phyloP scores from a whole-genome alignment of 2,797 vertebrate genomes.

The Perodicticus potto region DNA sequence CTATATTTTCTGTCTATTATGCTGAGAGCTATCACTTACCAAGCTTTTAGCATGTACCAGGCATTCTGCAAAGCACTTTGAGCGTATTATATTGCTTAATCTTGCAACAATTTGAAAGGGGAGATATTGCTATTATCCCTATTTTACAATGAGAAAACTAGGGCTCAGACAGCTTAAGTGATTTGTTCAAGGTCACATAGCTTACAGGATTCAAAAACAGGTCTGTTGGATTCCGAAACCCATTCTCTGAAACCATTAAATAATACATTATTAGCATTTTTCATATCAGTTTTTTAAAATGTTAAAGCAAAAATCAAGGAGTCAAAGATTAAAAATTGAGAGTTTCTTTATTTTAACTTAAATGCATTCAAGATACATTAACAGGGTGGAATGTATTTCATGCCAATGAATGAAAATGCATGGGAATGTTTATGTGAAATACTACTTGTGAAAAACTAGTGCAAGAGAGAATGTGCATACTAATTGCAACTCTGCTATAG shows the following conservation, averaged over 20 bases:
- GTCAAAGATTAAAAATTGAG: neutral
- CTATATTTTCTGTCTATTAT: slow-evolving; percentile 2
- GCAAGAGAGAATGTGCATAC: neutral
- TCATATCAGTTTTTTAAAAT: neutral
- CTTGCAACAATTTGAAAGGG: slow-evolving; percentile 17
- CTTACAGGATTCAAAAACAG: slow-evolving; percentile 32
- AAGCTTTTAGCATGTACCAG: slow-evolving; percentile 47
- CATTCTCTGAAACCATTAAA: neutral
- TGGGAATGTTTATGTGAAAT: neutral
- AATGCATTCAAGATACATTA: slow-evolving; percentile 19
- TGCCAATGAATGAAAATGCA: neutral
- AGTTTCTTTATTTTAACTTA: slow-evolving; percentile 1
- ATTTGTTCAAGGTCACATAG: slow-evolving; percentile 47
- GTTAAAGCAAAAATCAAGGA: slow-evolving; percentile 34
- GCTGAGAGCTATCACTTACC: neutral
- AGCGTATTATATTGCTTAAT: slow-evolving; percentile 45
- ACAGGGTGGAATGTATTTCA: neutral
- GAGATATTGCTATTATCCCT: neutral
- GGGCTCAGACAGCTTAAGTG: neutral
- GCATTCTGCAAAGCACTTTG: slow-evolving; percentile 6
- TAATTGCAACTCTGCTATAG: neutral
- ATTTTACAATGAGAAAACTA: slow-evolving; percentile 25
- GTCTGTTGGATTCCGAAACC: neutral
- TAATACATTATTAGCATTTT: neutral
- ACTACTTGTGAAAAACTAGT: neutral